Evolutionary conservation across 2,113 vertebrate species (phyloP), one percentile per base, ranked within the genome.

Genomic region (Fregata magnificens): DNA sequence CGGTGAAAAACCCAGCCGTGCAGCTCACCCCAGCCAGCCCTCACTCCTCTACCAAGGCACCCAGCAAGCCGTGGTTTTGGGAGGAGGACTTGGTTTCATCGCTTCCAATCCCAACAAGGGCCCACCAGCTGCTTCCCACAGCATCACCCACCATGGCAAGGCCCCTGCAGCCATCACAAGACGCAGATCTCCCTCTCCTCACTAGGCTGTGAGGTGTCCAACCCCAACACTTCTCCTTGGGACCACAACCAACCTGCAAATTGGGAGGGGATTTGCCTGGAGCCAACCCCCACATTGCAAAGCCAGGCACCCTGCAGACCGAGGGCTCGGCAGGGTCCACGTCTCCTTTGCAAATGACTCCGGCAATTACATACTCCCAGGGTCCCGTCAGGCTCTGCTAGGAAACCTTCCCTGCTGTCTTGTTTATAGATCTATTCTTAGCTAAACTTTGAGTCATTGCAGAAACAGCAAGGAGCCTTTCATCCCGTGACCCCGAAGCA

Each of bases 391-490:
- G 90, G 69, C 61, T 95, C 87, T 88, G 73, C 29, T 66, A 67
- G 82, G 90, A 94, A 96, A 80, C 82, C 79, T 90, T 78, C 88
- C 84, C 90, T 34, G 25, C 96, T 84, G 85, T 20, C 92, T 88
- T 89, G 88, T 93, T 93, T 87, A 88, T 82, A 84, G 82, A 93
- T 88, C 94, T 95, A 90, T 97, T 96, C 95, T 93, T 82, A 92
- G 96, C 95, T 82, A 85, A 17, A 44, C 92, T 95, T 90, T 50
- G 82, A 58, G 92, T 97, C 90, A 19, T 5, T 76, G 94, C 92
- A 92, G 92, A 82, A 92, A 32, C 95, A 90, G 82, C 92, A 36
- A 79, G 90, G 47, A 96, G 90, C 92, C 94, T 97, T 97, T 97
- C 95, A 97, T 95, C 82, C 85, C 1, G 0, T 93, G 96, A 96